Base-by-base conservation (phyloP, 2,888 invertebrate species). In the Dicycla oo region DNA sequence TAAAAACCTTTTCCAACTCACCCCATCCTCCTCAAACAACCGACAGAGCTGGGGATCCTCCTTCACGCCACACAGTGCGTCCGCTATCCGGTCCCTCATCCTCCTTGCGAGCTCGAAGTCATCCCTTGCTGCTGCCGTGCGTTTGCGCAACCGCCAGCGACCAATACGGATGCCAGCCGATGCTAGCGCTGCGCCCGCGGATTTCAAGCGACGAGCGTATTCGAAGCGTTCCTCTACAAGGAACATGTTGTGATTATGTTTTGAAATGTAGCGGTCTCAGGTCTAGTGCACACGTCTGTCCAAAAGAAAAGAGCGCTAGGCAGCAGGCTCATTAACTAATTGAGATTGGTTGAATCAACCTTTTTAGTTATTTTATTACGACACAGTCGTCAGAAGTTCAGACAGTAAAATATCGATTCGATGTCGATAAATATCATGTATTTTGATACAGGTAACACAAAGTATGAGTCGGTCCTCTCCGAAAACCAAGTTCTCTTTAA, bases 41-140 rank as follows among this genome's bases (percentile, higher is more conserved):
- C 98, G 97, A 40, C 97, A 97, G 0, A 99, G 96, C 82, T 97
- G 97, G 0, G 98, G 95, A 72, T 97, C 97, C 65, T 97, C 97
- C 86, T 98, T 98, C 1, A 98, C 97, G 65, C 98, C 97, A 23
- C 97, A 95, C 60, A 98, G 96, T 70, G 98, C 98, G 86, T 98
- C 98, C 86, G 99, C 98, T 88, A 99, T 98, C 93, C 99, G 98
- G 75, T 98, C 97, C 88, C 99, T 98, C 93, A 99, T 98, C 69
- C 98, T 96, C 78, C 98, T 97, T 0, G 99, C 99, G 77, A 98
- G 97, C 87, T 99, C 99, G 90, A 98, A 99, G 94, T 99, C 99
- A 88, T 99, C 99, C 70, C 98, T 96, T 54, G 98, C 98, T 3
- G 99, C 99, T 0, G 99, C 99, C 71, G 98, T 98, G 40, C 98